phyloP scores from a whole-genome alignment of 2,113 vertebrate genomes.

The Sinocyclocheilus rhinocerous region DNA sequence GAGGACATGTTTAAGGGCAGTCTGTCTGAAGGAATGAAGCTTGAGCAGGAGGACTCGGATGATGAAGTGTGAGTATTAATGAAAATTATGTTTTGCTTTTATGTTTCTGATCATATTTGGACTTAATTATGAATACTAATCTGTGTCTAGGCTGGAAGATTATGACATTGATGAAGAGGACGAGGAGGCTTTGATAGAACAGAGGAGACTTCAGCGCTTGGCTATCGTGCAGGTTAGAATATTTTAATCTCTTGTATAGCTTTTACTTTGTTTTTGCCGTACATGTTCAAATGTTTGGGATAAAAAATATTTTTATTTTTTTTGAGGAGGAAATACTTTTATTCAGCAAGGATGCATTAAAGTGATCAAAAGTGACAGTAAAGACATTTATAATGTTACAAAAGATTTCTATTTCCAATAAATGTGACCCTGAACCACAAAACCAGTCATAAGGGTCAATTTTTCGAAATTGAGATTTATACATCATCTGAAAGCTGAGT shows the following conservation, averaged over 20 bases:
- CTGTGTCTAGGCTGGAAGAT: slow-evolving; percentile 84
- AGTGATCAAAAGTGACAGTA: no score
- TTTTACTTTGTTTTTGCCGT: background rate
- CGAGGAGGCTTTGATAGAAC: slow-evolving; percentile 94
- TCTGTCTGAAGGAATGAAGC: slow-evolving; percentile 98
- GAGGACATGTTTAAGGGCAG: slow-evolving; percentile 99
- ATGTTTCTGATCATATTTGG: background rate
- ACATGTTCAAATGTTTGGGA: background rate
- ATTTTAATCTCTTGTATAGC: background rate
- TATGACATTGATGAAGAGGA: slow-evolving; percentile 95
- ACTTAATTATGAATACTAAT: background rate
- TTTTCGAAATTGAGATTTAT: no score
- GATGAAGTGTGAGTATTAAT: slow-evolving; percentile 89
- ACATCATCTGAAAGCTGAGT: no score
- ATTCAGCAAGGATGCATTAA: background rate
- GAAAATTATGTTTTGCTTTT: slow-evolving; percentile 59
- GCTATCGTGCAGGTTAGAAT: slow-evolving; percentile 90
- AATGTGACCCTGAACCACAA: no score
- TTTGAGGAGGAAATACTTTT: background rate
- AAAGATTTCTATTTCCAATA: no score
- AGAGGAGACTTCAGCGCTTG: slow-evolving; percentile 88
- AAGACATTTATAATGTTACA: no score
- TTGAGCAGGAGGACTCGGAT: slow-evolving; percentile 91
- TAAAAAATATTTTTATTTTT: background rate
- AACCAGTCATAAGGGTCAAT: no score